Evolutionary conservation across 92 coral and sea anemone genomes (phyloP).

Genomic region (Zoanthus solanderi): DNA sequence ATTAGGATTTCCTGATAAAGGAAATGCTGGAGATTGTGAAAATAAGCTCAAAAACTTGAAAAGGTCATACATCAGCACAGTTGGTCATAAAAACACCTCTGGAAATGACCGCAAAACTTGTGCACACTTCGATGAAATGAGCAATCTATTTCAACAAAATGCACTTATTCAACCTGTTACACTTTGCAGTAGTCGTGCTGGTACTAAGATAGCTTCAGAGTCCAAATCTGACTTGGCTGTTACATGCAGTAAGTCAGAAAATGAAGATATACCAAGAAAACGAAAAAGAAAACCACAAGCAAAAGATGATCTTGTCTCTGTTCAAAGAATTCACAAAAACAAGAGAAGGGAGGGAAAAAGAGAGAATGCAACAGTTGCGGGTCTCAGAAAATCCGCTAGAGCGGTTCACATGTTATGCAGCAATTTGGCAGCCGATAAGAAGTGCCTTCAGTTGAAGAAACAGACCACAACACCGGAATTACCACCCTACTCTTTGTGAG

Average conservation of each 20-base stretch:
- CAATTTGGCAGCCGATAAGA: background rate
- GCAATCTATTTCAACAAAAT: slow-evolving; percentile 47
- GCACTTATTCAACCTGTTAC: slow-evolving; percentile 48
- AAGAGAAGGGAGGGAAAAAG: slow-evolving; percentile 56
- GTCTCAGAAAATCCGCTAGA: background rate
- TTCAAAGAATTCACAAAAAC: slow-evolving; percentile 56
- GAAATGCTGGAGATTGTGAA: slow-evolving; percentile 61
- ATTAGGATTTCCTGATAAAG: slow-evolving; percentile 51
- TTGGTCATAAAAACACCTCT: slow-evolving; percentile 67
- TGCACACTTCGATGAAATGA: slow-evolving; percentile 57
- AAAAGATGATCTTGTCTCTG: slow-evolving; percentile 49
- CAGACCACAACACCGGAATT: no score
- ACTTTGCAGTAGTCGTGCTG: slow-evolving; percentile 62
- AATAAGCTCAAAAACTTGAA: slow-evolving; percentile 62
- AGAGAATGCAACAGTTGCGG: slow-evolving; percentile 31
- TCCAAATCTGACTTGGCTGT: slow-evolving; percentile 33
- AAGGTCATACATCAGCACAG: slow-evolving; percentile 50
- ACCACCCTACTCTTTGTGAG: no score
- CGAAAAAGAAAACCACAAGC: slow-evolving; percentile 49
- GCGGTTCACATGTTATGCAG: slow-evolving; percentile 32
- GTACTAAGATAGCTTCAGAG: slow-evolving; percentile 42
- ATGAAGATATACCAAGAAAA: slow-evolving; percentile 48
- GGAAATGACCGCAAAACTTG: slow-evolving; percentile 71
- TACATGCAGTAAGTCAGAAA: slow-evolving; percentile 60
- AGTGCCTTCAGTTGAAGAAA: no score